Base-by-base conservation (phyloP, 2,113 vertebrate species). In the Otocyon megalotis region DNA sequence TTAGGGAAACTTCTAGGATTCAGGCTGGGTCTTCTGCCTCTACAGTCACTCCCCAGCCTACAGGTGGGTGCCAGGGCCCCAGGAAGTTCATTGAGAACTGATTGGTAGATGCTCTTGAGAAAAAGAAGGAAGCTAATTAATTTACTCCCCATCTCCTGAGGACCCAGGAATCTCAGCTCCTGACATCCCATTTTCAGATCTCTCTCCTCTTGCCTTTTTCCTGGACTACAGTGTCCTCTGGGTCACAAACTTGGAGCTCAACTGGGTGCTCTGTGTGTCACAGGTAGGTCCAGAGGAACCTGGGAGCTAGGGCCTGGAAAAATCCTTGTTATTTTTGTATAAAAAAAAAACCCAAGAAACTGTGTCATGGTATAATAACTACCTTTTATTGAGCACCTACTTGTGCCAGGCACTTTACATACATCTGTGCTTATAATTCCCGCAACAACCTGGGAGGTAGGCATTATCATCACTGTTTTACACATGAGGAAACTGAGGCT, bases 311-410 rank as follows among this genome's bases (percentile, higher is more conserved):
- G 26, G n/a, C 69, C 80, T 67, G 17, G 71, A 93, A 95, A 92
- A 94, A 93, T 62, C 50, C 20, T 92, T 88, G 6, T 93, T 30
- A 11, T 90, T 95, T 96, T 90, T 72, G 92, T 69, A 37, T 12
- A 96, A 88, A 80, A 71, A 43, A 43, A 93, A 48, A 37, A 7
- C 8, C 15, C 88, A 96, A 65, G 80, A 86, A 85, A 89, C 65
- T 62, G 90, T 74, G 71, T 3, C 43, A 15, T 58, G 84, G 72
- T 77, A 53, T 83, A 92, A 92, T n/a, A 98, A 76, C 80, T 97
- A 96, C 28, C 37, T 94, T 98, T 98, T 98, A 98, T 97, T 98
- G 96, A 97, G 97, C 97, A 96, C 97, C 90, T 96, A 97, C 80
- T 96, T 79, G 71, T 97, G 95, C 93, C 81, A 98, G 97, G 96